Evolutionary conservation across 2,113 vertebrate species (phyloP).

Genomic region (Gymnogyps californianus): DNA sequence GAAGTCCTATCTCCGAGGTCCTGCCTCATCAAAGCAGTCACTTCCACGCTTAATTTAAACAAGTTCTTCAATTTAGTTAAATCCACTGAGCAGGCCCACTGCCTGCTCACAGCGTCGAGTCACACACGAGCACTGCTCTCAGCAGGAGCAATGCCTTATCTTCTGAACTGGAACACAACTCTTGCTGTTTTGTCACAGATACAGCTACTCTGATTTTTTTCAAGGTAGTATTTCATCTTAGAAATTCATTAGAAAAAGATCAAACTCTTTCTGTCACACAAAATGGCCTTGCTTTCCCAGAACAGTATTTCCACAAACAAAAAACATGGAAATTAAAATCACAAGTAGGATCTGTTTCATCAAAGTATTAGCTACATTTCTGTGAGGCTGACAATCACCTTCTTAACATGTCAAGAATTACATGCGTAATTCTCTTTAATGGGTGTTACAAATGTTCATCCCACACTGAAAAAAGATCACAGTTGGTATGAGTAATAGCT

Average conservation of each 20-base stretch:
- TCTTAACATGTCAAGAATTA: conserved; percentile 50
- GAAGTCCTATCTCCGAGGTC: background rate
- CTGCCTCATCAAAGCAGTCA: background rate
- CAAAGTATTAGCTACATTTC: conserved; percentile 23
- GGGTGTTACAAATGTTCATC: conserved; percentile 56
- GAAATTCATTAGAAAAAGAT: background rate
- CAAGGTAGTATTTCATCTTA: background rate
- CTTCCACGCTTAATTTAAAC: background rate
- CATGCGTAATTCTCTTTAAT: conserved; percentile 33
- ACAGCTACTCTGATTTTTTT: background rate
- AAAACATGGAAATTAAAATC: conserved; percentile 42
- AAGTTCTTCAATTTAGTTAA: background rate
- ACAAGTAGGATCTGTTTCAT: conserved; percentile 45
- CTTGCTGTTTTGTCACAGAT: background rate
- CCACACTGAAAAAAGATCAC: conserved; percentile 59
- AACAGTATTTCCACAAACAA: conserved; percentile 15
- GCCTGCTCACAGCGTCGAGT: accelerated
- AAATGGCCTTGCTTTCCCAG: conserved; percentile 36
- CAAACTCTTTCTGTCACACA: background rate
- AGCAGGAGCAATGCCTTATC: background rate
- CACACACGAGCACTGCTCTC: background rate
- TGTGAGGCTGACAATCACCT: conserved; percentile 23
- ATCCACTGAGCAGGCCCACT: background rate
- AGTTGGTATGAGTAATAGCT: conserved; percentile 57
- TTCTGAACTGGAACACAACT: background rate